Evolutionary conservation across 2,113 vertebrate genomes (phyloP).

Genomic region (Brachyhypopomus occidentalis): DNA sequence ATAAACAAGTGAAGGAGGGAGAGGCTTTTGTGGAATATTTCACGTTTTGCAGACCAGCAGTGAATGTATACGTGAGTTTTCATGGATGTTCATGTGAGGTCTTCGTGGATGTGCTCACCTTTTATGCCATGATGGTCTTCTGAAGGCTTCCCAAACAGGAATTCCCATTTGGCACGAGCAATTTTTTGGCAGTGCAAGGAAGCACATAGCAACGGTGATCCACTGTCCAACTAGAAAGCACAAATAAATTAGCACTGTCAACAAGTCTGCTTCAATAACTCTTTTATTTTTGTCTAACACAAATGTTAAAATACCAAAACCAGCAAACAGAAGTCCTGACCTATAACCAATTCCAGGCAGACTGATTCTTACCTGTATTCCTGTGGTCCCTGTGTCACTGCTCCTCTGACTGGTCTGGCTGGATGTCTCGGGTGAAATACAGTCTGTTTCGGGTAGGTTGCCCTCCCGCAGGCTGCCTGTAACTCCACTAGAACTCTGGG

Average conservation of each 20-base stretch:
- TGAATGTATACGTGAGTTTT: neutral
- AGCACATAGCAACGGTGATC: conserved; percentile 65
- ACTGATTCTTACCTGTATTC: conserved; percentile 63
- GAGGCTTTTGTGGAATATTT: neutral
- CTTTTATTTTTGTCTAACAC: neutral
- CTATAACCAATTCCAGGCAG: neutral
- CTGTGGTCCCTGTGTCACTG: conserved; percentile 57
- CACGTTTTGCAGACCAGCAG: neutral
- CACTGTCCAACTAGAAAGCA: conserved; percentile 68
- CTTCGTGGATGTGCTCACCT: conserved; percentile 47
- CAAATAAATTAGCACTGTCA: neutral
- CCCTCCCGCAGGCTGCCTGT: conserved; percentile 64
- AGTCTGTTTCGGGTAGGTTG: conserved; percentile 56
- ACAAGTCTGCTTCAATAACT: neutral
- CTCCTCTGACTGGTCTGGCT: conserved; percentile 64
- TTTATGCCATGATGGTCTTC: conserved; percentile 40
- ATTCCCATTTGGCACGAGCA: conserved; percentile 95
- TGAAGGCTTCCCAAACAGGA: conserved; percentile 84
- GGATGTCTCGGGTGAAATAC: conserved; percentile 64
- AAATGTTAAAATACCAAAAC: conserved; percentile 1
- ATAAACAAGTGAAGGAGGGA: neutral
- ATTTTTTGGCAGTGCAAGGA: conserved; percentile 87
- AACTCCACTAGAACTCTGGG: conserved; percentile 71
- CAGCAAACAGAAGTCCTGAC: neutral
- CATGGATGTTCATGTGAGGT: neutral